Evolutionary conservation across 2,888 invertebrate species (phyloP).

Genomic region (Monochamus alternatus): DNA sequence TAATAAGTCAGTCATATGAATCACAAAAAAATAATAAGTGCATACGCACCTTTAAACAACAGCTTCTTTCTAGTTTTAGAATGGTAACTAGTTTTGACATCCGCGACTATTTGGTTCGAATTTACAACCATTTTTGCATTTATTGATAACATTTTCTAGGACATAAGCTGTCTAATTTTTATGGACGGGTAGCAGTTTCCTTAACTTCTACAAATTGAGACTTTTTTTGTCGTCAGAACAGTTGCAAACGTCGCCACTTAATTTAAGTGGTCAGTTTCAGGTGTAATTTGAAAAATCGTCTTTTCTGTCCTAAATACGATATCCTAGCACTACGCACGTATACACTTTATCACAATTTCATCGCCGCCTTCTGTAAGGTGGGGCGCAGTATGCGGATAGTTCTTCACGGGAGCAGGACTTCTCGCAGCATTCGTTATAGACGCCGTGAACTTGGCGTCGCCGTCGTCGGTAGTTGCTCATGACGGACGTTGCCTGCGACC

Average conservation of each 20-base stretch:
- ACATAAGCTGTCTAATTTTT: not conserved
- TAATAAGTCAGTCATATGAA: too few relatives aligned
- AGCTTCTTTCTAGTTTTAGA: too few relatives aligned
- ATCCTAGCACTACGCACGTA: slow-evolving; percentile 6
- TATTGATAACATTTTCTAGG: not conserved
- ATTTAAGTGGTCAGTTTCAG: not conserved
- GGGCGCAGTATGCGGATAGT: slow-evolving; percentile 62
- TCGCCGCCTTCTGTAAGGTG: slow-evolving; percentile 39
- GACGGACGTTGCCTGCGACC: slow-evolving; percentile 56
- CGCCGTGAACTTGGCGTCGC: slow-evolving; percentile 60
- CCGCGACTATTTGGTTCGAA: too few relatives aligned
- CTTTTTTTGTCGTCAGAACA: not conserved
- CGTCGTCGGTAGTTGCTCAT: slow-evolving; percentile 55
- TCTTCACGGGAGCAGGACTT: slow-evolving; percentile 64
- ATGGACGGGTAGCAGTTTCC: not conserved
- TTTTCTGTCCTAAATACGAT: not conserved
- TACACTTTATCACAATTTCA: slow-evolving; percentile 38
- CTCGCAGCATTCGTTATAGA: slow-evolving; percentile 66
- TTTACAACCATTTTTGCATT: not conserved
- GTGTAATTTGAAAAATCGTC: slow-evolving; percentile 12
- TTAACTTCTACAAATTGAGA: not conserved
- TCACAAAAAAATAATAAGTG: too few relatives aligned
- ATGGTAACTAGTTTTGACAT: too few relatives aligned
- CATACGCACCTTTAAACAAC: too few relatives aligned
- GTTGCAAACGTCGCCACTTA: not conserved